phyloP scores from a whole-genome alignment of 2,888 invertebrate genomes.

The Eupithecia inturbata region DNA sequence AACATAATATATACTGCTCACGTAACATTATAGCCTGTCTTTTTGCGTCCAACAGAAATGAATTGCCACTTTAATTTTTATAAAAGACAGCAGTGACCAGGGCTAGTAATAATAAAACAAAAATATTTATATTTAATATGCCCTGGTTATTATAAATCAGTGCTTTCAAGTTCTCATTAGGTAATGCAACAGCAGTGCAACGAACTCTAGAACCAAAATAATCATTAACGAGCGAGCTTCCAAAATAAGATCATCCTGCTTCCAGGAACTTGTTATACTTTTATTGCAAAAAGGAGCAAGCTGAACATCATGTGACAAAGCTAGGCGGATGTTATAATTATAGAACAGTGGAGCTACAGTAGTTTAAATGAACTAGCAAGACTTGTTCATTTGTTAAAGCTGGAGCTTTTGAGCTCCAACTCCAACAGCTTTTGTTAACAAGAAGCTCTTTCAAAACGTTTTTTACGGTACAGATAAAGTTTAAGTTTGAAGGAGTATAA shows the following conservation, averaged over 20 bases:
- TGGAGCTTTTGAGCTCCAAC: no score
- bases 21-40: no score
- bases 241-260: not conserved
- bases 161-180: not conserved
- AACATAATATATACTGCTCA: no score
- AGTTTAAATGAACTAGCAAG: not conserved
- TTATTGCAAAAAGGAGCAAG: slow-evolving; percentile 1
- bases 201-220: slow-evolving; percentile 1
- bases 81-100: not conserved
- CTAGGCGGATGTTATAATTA: not conserved
- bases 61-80: no score
- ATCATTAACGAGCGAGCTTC: slow-evolving; percentile 2
- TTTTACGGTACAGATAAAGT: no score
- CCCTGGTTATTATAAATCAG: not conserved
- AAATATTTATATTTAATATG: no score
- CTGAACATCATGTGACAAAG: not conserved
- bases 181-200: not conserved
- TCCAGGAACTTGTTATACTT: not conserved
- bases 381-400: no score
- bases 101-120: not conserved
- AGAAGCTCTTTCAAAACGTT: not conserved
- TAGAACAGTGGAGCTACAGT: not conserved
- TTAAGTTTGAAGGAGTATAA: no score
- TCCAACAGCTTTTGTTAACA: not conserved
- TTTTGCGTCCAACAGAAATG: no score